A percentile compares a stretch with the other conserved stretches of the same genome.
phyloP scores from a whole-genome alignment of 2,797 vertebrate species.

The Vipera ursinii region DNA sequence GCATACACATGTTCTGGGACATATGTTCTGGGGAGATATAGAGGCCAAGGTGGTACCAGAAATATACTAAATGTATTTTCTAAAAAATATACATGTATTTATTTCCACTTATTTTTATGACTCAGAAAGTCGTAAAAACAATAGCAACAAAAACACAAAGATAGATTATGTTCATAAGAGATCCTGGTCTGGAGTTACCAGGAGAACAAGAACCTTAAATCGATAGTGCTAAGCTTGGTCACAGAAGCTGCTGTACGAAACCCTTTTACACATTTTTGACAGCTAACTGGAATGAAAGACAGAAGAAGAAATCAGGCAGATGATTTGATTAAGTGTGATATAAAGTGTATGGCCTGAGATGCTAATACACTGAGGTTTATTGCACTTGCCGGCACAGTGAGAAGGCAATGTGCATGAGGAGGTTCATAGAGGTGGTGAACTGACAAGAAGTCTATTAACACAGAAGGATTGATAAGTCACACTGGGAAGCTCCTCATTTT shows the following conservation, averaged over 20 bases:
- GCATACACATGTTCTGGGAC: neutral
- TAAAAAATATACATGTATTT: neutral
- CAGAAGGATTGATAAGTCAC: neutral
- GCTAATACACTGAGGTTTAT: slow-evolving; percentile 28
- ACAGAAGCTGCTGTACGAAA: slow-evolving; percentile 11
- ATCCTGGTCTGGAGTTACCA: neutral
- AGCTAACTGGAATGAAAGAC: slow-evolving; percentile 21
- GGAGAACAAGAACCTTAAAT: neutral
- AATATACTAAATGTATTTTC: neutral
- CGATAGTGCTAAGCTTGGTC: neutral
- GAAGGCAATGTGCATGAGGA: neutral
- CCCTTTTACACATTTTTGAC: slow-evolving; percentile 33
- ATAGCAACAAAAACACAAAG: neutral
- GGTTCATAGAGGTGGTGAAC: slow-evolving; percentile 18
- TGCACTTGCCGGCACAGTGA: slow-evolving; percentile 23
- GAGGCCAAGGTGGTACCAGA: neutral
- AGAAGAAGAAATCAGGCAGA: slow-evolving; percentile 12
- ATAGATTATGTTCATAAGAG: neutral
- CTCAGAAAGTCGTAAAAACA: neutral
- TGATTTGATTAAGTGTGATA: slow-evolving; percentile 38
- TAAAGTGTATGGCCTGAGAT: slow-evolving; percentile 33
- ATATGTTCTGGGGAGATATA: neutral
- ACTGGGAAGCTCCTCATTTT: slow-evolving; percentile 9
- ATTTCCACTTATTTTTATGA: neutral
- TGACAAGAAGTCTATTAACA: slow-evolving; percentile 19